These are phyloP conservation scores for Macroteleia sp. DNA, from an alignment of 2,888 invertebrate species.

Conservation along the genomic window DNA sequence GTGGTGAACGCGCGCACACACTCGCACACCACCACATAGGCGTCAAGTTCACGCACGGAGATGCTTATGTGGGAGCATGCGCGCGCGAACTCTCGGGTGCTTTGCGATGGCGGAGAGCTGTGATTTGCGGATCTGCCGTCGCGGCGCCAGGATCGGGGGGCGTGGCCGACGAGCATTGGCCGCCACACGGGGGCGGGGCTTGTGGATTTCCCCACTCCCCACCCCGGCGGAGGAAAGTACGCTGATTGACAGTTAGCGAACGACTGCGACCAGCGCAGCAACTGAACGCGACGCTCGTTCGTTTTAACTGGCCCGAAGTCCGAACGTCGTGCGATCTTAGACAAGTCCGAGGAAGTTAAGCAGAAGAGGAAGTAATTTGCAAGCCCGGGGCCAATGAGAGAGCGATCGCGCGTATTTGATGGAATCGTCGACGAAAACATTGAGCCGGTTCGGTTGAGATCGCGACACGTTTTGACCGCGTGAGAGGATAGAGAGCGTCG, in stretches of 20 bases:
- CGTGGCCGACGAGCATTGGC: slow-evolving; percentile 77
- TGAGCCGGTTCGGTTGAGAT: slow-evolving; percentile 21
- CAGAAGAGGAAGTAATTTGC: slow-evolving; percentile 14
- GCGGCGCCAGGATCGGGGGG: slow-evolving; percentile 75
- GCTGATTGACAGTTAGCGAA: slow-evolving; percentile 88
- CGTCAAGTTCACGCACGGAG: slow-evolving; percentile 43
- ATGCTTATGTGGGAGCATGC: slow-evolving; percentile 70
- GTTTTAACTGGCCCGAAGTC: slow-evolving; percentile 67
- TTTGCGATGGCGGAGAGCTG: slow-evolving; percentile 82
- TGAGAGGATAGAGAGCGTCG: slow-evolving; percentile 25
- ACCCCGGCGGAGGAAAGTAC: slow-evolving; percentile 80
- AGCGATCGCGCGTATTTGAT: slow-evolving; percentile 2
- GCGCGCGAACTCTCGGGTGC: slow-evolving; percentile 17
- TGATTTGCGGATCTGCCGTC: slow-evolving; percentile 68
- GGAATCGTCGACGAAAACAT: slow-evolving; percentile 20
- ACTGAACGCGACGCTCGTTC: slow-evolving; percentile 84
- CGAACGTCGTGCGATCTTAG: slow-evolving; percentile 59
- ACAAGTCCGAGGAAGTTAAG: slow-evolving; percentile 25
- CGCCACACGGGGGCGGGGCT: slow-evolving; percentile 76
- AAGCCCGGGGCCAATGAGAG: not conserved
- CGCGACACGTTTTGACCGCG: slow-evolving; percentile 20
- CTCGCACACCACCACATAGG: slow-evolving; percentile 21
- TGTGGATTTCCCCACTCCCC: slow-evolving; percentile 85
- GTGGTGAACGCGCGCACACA: slow-evolving; percentile 38
- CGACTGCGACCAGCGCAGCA: slow-evolving; percentile 88